Percentiles rank a stretch among this genome's conserved stretches.
Evolutionary conservation across 2,113 vertebrate genomes (phyloP).

Genomic region (Paramisgurnus dabryanus): DNA sequence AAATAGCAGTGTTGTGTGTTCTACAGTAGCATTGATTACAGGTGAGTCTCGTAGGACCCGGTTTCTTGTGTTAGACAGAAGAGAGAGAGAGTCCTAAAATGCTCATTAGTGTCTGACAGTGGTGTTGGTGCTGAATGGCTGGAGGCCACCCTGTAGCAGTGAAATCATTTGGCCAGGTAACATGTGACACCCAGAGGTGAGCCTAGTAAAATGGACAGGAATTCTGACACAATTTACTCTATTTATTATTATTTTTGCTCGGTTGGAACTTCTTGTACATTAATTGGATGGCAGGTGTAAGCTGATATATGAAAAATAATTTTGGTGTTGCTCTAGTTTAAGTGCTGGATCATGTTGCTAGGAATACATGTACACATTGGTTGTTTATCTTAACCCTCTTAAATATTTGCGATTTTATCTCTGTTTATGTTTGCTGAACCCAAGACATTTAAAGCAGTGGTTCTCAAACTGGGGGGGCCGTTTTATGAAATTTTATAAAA

Average conservation of each 20-base stretch:
- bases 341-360: background rate
- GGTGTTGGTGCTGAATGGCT: slow-evolving; percentile 31
- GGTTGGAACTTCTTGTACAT: background rate
- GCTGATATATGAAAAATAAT: background rate
- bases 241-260: slow-evolving; percentile 5
- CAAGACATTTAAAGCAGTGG: too few relatives aligned
- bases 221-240: background rate
- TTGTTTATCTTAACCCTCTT: too few relatives aligned
- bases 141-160: background rate
- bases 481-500: too few relatives aligned
- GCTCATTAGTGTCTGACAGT: slow-evolving; percentile 38
- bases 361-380: background rate
- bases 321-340: background rate
- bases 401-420: too few relatives aligned
- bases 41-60: background rate
- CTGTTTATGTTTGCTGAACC: too few relatives aligned
- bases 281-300: background rate
- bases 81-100: slow-evolving; percentile 6
- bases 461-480: too few relatives aligned
- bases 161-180: slow-evolving; percentile 19
- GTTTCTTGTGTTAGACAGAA: slow-evolving; percentile 5
- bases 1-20: slow-evolving; percentile 31
- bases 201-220: background rate
- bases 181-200: slow-evolving; percentile 15
- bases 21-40: background rate